These are phyloP conservation scores for Nannoperca obscura DNA, from an alignment of 2,797 vertebrate species.

Conservation along the genomic window DNA sequence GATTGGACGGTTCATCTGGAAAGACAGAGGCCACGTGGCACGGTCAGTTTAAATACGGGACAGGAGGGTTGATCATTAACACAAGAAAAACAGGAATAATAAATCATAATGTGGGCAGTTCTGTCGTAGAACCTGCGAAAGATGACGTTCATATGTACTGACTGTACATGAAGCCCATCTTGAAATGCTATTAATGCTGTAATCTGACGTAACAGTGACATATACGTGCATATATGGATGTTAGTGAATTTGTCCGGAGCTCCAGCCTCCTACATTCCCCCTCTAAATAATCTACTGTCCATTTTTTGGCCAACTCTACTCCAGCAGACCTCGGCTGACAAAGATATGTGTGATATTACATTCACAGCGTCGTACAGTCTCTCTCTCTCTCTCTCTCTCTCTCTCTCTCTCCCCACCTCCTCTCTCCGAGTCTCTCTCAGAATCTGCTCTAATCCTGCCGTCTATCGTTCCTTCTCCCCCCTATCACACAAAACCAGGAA, in stretches of 20 bases:
- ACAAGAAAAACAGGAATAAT: background rate
- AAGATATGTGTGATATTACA: slow-evolving; percentile 66
- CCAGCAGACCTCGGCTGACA: slow-evolving; percentile 55
- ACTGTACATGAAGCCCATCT: slow-evolving; percentile 3
- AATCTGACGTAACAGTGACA: slow-evolving; percentile 22
- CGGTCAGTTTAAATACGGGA: slow-evolving; percentile 20
- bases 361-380: slow-evolving; percentile 49
- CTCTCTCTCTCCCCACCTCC: slow-evolving; percentile 27
- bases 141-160: background rate
- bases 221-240: slow-evolving; percentile 22
- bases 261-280: slow-evolving; percentile 21
- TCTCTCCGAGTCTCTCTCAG: slow-evolving; percentile 52
- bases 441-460: slow-evolving; percentile 75
- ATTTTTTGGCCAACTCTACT: slow-evolving; percentile 27
- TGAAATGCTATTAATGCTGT: slow-evolving; percentile 14
- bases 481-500: slow-evolving; percentile 77
- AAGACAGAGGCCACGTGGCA: slow-evolving; percentile 27
- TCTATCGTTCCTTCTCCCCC: slow-evolving; percentile 66
- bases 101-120: background rate
- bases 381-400: slow-evolving; percentile 26
- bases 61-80: background rate
- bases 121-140: slow-evolving; percentile 9
- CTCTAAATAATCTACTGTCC: slow-evolving; percentile 36
- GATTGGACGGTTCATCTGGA: slow-evolving; percentile 98
- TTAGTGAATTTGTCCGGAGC: slow-evolving; percentile 18